Base-by-base conservation (phyloP, 1,140 invertebrate genomes). In the Apis cerana region DNA sequence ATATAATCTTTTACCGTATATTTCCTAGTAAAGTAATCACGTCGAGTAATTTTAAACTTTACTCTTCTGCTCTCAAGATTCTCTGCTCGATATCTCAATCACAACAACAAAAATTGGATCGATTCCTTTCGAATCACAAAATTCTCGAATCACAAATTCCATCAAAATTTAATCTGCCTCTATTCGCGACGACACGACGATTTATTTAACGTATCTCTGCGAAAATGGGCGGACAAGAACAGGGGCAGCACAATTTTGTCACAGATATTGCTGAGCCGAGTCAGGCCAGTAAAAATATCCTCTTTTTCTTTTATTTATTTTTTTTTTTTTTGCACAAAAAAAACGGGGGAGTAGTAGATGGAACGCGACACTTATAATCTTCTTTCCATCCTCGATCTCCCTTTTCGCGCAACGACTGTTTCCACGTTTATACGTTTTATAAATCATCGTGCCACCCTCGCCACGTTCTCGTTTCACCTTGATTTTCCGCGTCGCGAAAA, bases 311-410 rank as follows among this genome's bases (percentile, higher is more conserved):
- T 33, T n/a, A n/a, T n/a, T n/a, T n/a, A n/a, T n/a, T n/a, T n/a
- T 43, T 43, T 43, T 43, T 43, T 7, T 43, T 43, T 43, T 43
- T 65, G 75, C 69, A 80, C 74, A 81, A 80, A 84, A 65, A 33
- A 75, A 33, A 75, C 50, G 64, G 67, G 58, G 72, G 65, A 83
- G 65, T 72, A 71, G 90, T 85, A 89, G 90, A 90, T 90, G 90
- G 86, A 90, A 90, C 85, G 89, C 82, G 89, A 90, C 89, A 83
- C 86, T 90, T 87, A 87, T 89, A 91, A 91, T 91, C 90, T 90
- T 88, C 83, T 83, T 85, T 80, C 33, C 67, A 68, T 58, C 59
- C 52, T 80, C 70, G 23, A 33, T 64, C 71, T 48, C 17, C 9
- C 71, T 21, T 43, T 19, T 56, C 15, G 23, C 61, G 59, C 80